A percentile compares a stretch with the other conserved stretches of the same genome.
These are phyloP conservation scores for Tholera decimalis DNA, from an alignment of 2,888 invertebrate species.

Conservation along the genomic window DNA sequence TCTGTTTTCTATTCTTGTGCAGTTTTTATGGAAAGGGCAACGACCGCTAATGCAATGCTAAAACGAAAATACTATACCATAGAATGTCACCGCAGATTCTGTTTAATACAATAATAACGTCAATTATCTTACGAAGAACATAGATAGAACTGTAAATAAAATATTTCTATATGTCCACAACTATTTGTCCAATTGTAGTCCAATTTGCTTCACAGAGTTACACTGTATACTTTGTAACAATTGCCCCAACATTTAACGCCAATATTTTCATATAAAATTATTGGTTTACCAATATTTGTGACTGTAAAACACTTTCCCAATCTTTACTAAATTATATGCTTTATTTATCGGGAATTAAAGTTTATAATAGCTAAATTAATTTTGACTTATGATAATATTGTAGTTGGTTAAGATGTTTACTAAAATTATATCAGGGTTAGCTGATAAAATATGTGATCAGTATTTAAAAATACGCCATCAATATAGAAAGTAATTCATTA, in stretches of 20 bases:
- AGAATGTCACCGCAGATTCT: background rate
- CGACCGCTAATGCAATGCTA: background rate
- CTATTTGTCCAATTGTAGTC: constrained; percentile 30
- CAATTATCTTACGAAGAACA: constrained; percentile 19
- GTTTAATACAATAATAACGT: constrained; percentile 1
- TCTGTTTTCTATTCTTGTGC: background rate
- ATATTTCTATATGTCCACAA: constrained; percentile 47
- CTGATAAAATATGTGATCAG: constrained; percentile 50
- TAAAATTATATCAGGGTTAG: constrained; percentile 45
- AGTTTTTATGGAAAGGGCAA: background rate
- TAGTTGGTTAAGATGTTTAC: constrained; percentile 38
- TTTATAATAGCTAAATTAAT: constrained; percentile 16
- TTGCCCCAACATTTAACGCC: constrained; percentile 55
- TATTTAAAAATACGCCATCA: constrained; percentile 53
- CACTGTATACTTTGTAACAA: constrained; percentile 47
- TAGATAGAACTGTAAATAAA: background rate
- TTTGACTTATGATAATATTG: constrained; percentile 21
- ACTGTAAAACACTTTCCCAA: constrained; percentile 22
- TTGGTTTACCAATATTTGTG: constrained; percentile 21
- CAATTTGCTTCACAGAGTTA: constrained; percentile 52
- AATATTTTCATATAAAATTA: constrained; percentile 31
- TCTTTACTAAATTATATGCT: constrained; percentile 12
- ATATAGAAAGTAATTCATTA: constrained; percentile 25
- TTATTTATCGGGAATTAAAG: constrained; percentile 24
- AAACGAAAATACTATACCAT: background rate